Base-by-base conservation (phyloP, 2,797 vertebrate species). In the Sylvia borin region DNA sequence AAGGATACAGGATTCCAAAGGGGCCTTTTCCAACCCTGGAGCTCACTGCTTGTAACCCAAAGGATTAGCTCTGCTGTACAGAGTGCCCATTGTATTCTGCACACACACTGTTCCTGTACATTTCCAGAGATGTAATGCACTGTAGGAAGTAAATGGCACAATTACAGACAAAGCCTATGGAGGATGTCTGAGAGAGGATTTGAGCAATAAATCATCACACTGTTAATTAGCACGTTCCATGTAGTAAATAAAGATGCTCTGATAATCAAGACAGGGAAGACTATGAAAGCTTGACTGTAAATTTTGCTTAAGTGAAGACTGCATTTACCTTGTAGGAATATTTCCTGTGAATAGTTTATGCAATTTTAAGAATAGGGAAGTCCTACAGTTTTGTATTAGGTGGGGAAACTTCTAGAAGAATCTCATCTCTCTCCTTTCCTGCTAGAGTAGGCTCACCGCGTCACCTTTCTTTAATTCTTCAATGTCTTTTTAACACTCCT, bases 121-220 rank as follows among this genome's bases (percentile, higher is more conserved):
- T 95, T 95, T 94, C 84, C 81, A 68, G 91, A 93, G 67, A 51
- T 75, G 47, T 50, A 86, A 81, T 82, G 84, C 75, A 66, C 67
- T 93, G 78, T 70, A 80, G 80, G 65, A 73, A 92, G 53, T 82
- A 90, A 96, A 70, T 82, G 76, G 78, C 76, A 85, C 74, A 93
- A 36, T 74, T 92, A 72, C 67, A 93, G 66, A 88, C 65, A 73
- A 84, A 79, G 48, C 57, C 80, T 64, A 10, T 64, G 53, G 71
- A 87, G 25, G 72, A 74, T 57, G n/a, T 66, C 65, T 77, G 12
- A 3, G 65, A 92, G 74, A 67, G 32, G 18, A 68, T 73, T 31
- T 67, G 77, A 74, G 53, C 61, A 80, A 43, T 77, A 88, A 79
- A 68, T 47, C 18, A 38, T 68, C 48, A 45, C 43, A 8, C 50